Base-by-base conservation (phyloP, 2,797 vertebrate species). In the Pantherophis alleghaniensis region DNA sequence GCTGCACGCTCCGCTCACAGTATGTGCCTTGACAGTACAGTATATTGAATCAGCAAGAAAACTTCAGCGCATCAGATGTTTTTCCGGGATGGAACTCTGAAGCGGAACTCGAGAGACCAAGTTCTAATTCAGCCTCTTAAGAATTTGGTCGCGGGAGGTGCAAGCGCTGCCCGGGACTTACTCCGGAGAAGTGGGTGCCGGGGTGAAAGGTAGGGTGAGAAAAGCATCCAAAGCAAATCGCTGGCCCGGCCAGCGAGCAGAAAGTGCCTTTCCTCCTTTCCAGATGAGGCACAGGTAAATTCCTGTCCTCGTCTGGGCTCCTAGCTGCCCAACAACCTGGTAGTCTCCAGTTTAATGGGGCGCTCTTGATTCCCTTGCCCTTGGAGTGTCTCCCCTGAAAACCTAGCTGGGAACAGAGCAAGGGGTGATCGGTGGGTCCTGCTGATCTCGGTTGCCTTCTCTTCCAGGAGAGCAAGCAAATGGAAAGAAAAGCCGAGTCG, bases 341-440 rank as follows among this genome's bases (percentile, higher is more conserved):
- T 93, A 92, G 55, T 37, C 51, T 83, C 93, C 93, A 28, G 51
- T 60, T 89, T 93, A 92, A 91, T 83, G 93, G 57, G 42, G 32
- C n/a, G 2, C 18, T 89, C 91, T 91, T 86, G 93, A 90, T 93
- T 93, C 69, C 60, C 94, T 94, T 93, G 79, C 55, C 93, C 94
- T 92, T 91, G 0, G 59, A 90, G 89, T 57, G 26, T 26, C 57
- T 86, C 22, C 26, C 63, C 94, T 91, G 87, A 88, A 95, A 89
- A 0, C 92, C 92, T 91, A 87, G 90, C 28, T 56, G 90, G 16
- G 28, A 14, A 88, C n/a, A 32, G 9, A 7, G 5, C 66, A 32
- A 32, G 94, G 63, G 56, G 42, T 22, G 18, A 7, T 22, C 18
- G 60, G 55, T 16, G 14, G 47, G 24, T 37, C 92, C 59, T 56